Percentiles rank a stretch among this genome's conserved stretches.
phyloP scores from a whole-genome alignment of 2,797 vertebrate genomes.

The Chelon auratus region DNA sequence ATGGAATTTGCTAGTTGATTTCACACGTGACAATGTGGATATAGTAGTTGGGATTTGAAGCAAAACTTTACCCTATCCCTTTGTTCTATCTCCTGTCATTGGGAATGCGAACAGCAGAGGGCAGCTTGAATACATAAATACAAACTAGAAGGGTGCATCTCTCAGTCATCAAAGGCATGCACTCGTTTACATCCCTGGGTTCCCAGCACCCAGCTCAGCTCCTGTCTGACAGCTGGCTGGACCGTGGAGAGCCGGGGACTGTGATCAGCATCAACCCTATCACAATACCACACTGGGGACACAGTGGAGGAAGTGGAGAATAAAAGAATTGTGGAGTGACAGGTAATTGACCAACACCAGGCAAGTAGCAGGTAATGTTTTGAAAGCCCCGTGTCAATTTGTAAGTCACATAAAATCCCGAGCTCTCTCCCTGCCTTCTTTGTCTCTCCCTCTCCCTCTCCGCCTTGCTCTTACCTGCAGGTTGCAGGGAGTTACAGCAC shows the following conservation, averaged over 20 bases:
- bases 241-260: constrained; percentile 60
- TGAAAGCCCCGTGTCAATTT: constrained; percentile 62
- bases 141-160: constrained; percentile 69
- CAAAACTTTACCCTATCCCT: constrained; percentile 49
- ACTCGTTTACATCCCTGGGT: constrained; percentile 62
- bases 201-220: constrained; percentile 61
- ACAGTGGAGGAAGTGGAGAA: constrained; percentile 49
- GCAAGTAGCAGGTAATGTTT: constrained; percentile 69
- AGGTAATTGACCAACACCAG: constrained; percentile 72
- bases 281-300: constrained; percentile 63
- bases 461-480: constrained; percentile 51
- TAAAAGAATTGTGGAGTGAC: constrained; percentile 69
- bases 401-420: constrained; percentile 61
- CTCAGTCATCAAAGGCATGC: constrained; percentile 69
- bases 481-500: constrained; percentile 60
- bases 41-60: constrained; percentile 20
- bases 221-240: constrained; percentile 68
- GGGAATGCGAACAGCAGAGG: constrained; percentile 93
- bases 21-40: constrained; percentile 5
- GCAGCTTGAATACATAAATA: constrained; percentile 98
- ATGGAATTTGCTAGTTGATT: constrained; percentile 18
- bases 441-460: constrained; percentile 5
- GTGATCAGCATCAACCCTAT: constrained; percentile 75
- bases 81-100: constrained; percentile 81
- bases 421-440: constrained; percentile 34